Evolutionary conservation across 2,888 invertebrate genomes (phyloP).

Genomic region (Lysandra bellargus): DNA sequence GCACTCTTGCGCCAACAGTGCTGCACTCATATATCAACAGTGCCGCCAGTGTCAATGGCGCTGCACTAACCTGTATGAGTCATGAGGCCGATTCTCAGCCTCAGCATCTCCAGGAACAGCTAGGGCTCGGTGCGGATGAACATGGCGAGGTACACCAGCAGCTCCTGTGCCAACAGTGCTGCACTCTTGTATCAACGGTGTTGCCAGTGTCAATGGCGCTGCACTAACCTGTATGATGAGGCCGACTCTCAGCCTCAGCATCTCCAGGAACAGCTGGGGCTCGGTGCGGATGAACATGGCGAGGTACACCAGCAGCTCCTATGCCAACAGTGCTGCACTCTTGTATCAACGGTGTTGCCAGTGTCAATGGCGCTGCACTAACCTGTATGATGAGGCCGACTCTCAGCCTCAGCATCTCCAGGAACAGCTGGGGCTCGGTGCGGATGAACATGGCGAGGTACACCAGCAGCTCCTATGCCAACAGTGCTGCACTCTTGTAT

Average conservation of each 20-base stretch:
- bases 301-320: conserved; percentile 91
- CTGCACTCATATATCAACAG: neutral
- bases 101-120: conserved; percentile 97
- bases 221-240: conserved; percentile 85
- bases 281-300: conserved; percentile 99
- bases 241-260: conserved; percentile 96
- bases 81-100: conserved; percentile 96
- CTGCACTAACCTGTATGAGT: conserved; percentile 90
- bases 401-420: too few species aligned
- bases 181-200: too few species aligned
- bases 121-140: conserved; percentile 99
- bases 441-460: too few species aligned
- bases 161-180: conserved; percentile 38
- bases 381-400: too few species aligned
- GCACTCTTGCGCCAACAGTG: neutral
- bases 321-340: too few species aligned
- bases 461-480: neutral
- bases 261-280: conserved; percentile 97
- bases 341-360: neutral
- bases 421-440: too few species aligned
- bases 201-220: too few species aligned
- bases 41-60: too few species aligned
- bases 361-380: neutral
- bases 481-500: neutral
- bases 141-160: conserved; percentile 98